Evolutionary conservation across 2,888 invertebrate species (phyloP).

Genomic region (Parapristionchus giblindavisi): DNA sequence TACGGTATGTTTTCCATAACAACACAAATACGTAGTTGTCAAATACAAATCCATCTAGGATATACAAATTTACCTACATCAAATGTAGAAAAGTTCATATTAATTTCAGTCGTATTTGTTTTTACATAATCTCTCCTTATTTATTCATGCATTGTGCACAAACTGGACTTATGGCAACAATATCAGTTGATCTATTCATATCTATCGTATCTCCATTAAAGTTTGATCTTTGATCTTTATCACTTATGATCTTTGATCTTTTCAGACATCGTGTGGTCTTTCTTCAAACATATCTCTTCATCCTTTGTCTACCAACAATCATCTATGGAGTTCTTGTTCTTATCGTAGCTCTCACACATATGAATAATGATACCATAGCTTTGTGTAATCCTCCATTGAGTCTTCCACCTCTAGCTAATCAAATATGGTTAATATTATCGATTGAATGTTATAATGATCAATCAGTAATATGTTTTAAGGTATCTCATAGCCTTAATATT

Average conservation of each 20-base stretch:
- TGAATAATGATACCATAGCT: background rate
- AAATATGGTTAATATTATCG: background rate
- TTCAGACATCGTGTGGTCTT: conserved; percentile 20
- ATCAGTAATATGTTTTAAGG: background rate
- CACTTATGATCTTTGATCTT: background rate
- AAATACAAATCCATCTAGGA: too few species aligned
- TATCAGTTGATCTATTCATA: conserved; percentile 22
- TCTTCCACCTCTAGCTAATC: conserved; percentile 11
- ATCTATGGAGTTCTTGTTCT: conserved; percentile 11
- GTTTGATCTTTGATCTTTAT: background rate
- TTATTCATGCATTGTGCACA: conserved; percentile 35
- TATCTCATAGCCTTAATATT: conserved; percentile 13
- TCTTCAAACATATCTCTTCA: background rate
- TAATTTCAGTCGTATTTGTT: conserved; percentile 4
- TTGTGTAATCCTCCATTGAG: conserved; percentile 21
- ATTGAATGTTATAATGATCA: background rate
- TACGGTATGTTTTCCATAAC: too few species aligned
- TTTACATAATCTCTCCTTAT: background rate
- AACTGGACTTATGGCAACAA: conserved; percentile 28
- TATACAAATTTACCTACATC: too few species aligned
- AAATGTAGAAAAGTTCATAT: background rate
- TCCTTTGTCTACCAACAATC: conserved; percentile 19
- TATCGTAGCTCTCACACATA: background rate
- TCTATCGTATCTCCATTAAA: conserved; percentile 24
- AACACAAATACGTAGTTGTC: too few species aligned